Evolutionary conservation across 2,113 vertebrate genomes (phyloP).

Genomic region (Helogale parvula): DNA sequence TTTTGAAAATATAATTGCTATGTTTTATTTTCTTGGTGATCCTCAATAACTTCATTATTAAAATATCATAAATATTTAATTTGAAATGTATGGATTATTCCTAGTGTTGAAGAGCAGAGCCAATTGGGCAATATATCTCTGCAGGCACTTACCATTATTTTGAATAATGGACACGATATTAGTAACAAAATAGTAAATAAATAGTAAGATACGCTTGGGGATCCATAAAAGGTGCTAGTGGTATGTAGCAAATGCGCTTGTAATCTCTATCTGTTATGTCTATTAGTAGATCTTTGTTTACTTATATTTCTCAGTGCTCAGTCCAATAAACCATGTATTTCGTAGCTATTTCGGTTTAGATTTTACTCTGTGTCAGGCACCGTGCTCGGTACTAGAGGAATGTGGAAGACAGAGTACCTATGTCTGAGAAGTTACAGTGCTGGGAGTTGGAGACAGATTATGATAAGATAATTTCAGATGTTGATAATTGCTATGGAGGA

Average conservation of each 20-base stretch:
- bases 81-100: background rate
- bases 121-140: background rate
- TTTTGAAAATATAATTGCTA: background rate
- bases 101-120: background rate
- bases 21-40: background rate
- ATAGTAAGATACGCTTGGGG: background rate
- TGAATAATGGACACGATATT: background rate
- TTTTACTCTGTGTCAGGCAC: background rate
- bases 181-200: background rate
- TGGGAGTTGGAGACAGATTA: background rate
- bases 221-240: background rate
- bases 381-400: background rate
- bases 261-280: background rate
- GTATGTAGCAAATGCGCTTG: background rate
- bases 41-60: background rate
- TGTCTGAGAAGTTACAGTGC: background rate
- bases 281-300: constrained; percentile 1
- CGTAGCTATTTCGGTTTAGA: background rate
- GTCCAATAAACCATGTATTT: background rate
- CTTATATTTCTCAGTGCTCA: background rate
- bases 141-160: background rate
- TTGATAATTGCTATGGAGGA: background rate
- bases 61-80: constrained; percentile 43
- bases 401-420: background rate
- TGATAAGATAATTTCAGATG: background rate